Evolutionary conservation across 2,113 vertebrate genomes (phyloP).

Genomic region (Malurus cyaneus): DNA sequence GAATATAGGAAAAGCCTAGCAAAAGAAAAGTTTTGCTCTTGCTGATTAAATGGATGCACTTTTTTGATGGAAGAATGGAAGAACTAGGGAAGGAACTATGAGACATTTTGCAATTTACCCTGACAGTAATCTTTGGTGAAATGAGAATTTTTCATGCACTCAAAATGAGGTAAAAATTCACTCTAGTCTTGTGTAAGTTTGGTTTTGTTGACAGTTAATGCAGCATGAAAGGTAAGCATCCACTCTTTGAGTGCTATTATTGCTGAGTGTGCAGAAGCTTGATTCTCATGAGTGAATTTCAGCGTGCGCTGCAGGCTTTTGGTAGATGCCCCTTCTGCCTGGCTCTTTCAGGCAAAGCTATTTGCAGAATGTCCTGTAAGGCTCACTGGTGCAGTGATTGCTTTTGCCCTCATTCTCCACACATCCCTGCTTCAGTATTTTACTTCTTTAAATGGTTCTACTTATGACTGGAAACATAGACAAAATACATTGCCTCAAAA

Average conservation of each 20-base stretch:
- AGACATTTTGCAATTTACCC: background rate
- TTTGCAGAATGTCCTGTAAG: background rate
- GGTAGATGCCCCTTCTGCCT: background rate
- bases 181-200: background rate
- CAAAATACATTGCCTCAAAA: background rate
- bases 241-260: background rate
- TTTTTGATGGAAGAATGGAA: background rate
- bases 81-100: background rate
- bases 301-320: background rate
- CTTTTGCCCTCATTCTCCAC: background rate
- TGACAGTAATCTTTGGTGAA: background rate
- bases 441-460: background rate
- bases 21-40: background rate
- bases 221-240: background rate
- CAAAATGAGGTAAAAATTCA: background rate
- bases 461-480: background rate
- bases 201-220: background rate
- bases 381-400: background rate
- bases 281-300: background rate
- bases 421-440: background rate
- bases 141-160: background rate
- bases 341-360: background rate
- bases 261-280: background rate
- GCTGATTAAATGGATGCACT: background rate
- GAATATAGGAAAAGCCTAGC: background rate